phyloP scores from a whole-genome alignment of 2,113 vertebrate species.

The Calypte anna region DNA sequence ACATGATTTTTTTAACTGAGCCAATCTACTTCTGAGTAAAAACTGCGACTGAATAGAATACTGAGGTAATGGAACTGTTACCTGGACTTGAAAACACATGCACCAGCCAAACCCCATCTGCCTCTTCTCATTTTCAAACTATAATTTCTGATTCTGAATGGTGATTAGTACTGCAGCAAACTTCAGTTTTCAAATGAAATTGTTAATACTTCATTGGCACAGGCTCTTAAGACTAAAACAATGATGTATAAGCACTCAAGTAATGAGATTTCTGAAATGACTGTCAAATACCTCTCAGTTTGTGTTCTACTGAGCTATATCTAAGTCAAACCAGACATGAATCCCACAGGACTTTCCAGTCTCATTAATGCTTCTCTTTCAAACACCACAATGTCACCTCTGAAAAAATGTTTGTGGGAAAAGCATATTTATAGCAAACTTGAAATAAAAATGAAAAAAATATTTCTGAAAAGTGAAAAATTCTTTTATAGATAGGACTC shows the following conservation, averaged over 20 bases:
- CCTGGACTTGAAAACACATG: not conserved
- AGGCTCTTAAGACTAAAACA: not conserved
- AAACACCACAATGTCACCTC: not conserved
- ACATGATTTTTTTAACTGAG: not conserved
- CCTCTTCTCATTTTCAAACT: not conserved
- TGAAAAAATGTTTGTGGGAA: not conserved
- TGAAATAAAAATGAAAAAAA: not conserved
- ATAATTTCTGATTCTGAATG: not conserved
- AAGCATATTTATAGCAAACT: not conserved
- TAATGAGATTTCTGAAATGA: not conserved
- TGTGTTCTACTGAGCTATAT: not conserved
- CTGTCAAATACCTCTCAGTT: not conserved
- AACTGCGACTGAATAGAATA: not conserved
- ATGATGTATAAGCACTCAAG: not conserved
- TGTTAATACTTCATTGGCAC: not conserved
- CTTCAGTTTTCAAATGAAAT: not conserved
- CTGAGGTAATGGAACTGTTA: not conserved
- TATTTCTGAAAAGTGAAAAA: not conserved
- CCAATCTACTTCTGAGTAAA: not conserved
- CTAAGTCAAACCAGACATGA: not conserved
- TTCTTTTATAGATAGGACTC: fast-evolving
- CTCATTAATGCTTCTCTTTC: not conserved
- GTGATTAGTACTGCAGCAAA: not conserved
- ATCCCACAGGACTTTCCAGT: not conserved
- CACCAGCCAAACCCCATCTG: not conserved